Evolutionary conservation across 1,140 invertebrate species (phyloP).

Genomic region (Drosophila kohkoa): DNA sequence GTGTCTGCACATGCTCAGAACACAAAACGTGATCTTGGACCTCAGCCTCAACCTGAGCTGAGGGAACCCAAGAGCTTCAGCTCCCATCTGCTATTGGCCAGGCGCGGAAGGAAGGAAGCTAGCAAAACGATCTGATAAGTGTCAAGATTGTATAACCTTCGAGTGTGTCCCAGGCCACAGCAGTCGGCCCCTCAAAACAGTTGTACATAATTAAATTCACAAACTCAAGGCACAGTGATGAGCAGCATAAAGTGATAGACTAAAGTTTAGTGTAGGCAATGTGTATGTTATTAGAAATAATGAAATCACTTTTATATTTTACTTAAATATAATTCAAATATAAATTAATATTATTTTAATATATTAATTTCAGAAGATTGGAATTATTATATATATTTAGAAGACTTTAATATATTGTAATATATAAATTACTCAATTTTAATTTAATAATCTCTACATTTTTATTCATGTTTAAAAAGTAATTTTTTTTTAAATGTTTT

Average conservation of each 20-base stretch:
- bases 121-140: constrained; percentile 80
- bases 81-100: constrained; percentile 2
- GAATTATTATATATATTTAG: too few species aligned
- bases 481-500: too few species aligned
- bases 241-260: constrained; percentile 1
- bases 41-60: constrained; percentile 1
- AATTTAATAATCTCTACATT: too few species aligned
- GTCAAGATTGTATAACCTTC: constrained; percentile 81
- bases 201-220: constrained; percentile 67
- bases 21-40: constrained; percentile 46
- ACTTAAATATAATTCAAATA: not conserved
- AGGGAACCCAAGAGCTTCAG: too few species aligned
- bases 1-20: constrained; percentile 74
- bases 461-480: too few species aligned
- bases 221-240: constrained; percentile 37
- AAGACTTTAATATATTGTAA: too few species aligned
- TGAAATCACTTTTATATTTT: not conserved
- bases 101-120: constrained; percentile 63
- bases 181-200: constrained; percentile 10
- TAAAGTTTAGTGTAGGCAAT: not conserved
- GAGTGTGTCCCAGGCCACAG: constrained; percentile 51
- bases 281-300: not conserved
- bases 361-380: too few species aligned
- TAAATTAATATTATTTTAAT: not conserved
- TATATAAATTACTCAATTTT: too few species aligned